A percentile compares a stretch with the other conserved stretches of the same genome.
phyloP scores from a whole-genome alignment of 2,797 vertebrate genomes.

The Sebastes dallii region DNA sequence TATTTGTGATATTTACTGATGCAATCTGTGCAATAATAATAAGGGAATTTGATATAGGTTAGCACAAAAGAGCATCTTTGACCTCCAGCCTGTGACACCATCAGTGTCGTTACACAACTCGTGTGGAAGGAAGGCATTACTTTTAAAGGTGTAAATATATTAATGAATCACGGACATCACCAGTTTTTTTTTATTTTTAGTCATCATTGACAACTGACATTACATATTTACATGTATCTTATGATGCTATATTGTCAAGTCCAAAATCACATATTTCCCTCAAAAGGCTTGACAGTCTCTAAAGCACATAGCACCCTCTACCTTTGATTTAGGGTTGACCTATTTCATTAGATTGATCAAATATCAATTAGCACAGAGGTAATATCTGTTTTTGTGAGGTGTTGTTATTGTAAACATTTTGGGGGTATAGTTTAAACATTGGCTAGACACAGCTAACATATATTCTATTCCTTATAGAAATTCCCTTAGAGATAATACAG shows the following conservation, averaged over 20 bases:
- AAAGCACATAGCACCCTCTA: background rate
- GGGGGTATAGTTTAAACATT: too few species aligned
- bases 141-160: too few species aligned
- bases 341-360: background rate
- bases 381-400: background rate
- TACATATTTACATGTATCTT: background rate
- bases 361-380: background rate
- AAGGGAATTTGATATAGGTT: background rate
- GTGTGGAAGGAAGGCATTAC: background rate
- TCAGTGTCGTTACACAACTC: background rate
- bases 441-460: background rate
- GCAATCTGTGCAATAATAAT: background rate
- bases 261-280: background rate
- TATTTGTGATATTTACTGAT: background rate
- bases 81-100: background rate
- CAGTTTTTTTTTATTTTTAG: background rate
- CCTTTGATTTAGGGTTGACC: background rate
- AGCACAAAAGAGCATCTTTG: background rate
- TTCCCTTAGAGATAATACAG: background rate
- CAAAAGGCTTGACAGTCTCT: background rate
- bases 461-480: background rate
- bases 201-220: background rate
- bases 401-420: background rate
- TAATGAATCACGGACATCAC: background rate
- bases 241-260: background rate